phyloP scores from a whole-genome alignment of 1,140 invertebrate genomes.

The Pachypsylla venusta region DNA sequence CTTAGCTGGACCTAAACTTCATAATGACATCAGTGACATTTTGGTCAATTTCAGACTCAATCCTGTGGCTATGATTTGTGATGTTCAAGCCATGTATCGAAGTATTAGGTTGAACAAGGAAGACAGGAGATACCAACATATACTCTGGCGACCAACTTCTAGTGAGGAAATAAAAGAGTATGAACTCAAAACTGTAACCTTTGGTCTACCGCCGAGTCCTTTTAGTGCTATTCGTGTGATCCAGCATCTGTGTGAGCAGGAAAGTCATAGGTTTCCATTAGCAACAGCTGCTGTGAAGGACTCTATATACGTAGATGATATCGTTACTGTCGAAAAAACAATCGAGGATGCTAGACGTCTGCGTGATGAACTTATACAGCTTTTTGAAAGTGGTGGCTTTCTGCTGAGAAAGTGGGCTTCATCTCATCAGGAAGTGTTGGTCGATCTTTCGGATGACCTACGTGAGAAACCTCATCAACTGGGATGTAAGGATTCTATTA shows the following conservation, averaged over 20 bases:
- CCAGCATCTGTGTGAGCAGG: slow-evolving; percentile 22
- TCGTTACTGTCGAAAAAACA: slow-evolving; percentile 25
- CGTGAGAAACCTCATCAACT: neutral
- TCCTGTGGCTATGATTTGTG: slow-evolving; percentile 26
- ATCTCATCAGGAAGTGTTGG: neutral
- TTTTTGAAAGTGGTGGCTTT: neutral
- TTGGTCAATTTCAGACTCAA: slow-evolving; percentile 30
- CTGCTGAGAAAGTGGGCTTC: neutral
- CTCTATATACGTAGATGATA: slow-evolving; percentile 31
- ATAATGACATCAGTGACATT: slow-evolving; percentile 29
- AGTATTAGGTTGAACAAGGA: slow-evolving; percentile 28
- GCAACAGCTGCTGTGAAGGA: slow-evolving; percentile 20
- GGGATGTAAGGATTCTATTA: neutral
- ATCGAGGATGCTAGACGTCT: slow-evolving; percentile 22
- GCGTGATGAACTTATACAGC: neutral
- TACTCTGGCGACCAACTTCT: slow-evolving; percentile 28
- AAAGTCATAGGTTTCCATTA: slow-evolving; percentile 23
- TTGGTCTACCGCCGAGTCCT: slow-evolving; percentile 29
- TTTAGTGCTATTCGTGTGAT: slow-evolving; percentile 28
- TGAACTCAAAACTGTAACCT: slow-evolving; percentile 30
- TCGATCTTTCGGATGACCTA: neutral
- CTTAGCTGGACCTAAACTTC: slow-evolving; percentile 25
- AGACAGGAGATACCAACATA: slow-evolving; percentile 30
- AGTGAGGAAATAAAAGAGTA: slow-evolving; percentile 25
- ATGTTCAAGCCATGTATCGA: slow-evolving; percentile 33